A percentile compares a stretch with the other conserved stretches of the same genome.
These are phyloP conservation scores for Laticauda laticaudata DNA, from an alignment of 2,113 vertebrate genomes.

Conservation along the genomic window DNA sequence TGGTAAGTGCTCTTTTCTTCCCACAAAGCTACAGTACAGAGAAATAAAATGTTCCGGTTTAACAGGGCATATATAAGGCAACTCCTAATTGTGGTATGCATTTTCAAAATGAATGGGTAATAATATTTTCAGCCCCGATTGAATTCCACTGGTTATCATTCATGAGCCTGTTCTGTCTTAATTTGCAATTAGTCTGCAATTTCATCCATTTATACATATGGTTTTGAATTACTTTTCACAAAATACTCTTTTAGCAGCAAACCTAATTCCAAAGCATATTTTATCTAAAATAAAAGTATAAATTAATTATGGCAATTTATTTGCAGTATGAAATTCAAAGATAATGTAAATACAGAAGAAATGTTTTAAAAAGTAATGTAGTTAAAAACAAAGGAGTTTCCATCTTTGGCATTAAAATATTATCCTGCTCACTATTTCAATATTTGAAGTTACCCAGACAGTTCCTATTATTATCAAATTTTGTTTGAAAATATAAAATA, in stretches of 20 bases:
- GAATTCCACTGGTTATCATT: not conserved
- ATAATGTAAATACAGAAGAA: not conserved
- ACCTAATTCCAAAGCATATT: not conserved
- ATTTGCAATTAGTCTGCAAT: not conserved
- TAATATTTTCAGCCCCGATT: not conserved
- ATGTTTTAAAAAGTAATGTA: not conserved
- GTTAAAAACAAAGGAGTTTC: not conserved
- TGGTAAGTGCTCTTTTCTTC: conserved; percentile 59
- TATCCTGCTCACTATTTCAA: not conserved
- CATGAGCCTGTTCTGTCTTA: too few relatives aligned
- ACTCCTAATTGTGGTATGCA: not conserved
- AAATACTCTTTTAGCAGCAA: not conserved
- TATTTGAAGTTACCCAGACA: not conserved
- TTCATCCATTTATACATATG: not conserved
- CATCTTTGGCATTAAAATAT: not conserved
- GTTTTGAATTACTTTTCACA: not conserved
- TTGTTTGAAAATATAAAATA: not conserved
- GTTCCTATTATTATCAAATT: not conserved
- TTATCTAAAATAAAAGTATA: not conserved
- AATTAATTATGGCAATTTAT: not conserved
- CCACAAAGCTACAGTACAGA: not conserved
- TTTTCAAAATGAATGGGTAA: not conserved
- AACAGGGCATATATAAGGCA: not conserved
- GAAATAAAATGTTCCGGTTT: not conserved
- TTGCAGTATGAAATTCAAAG: not conserved